Evolutionary conservation across 2,888 invertebrate species (phyloP).

Genomic region (Noctua comes): DNA sequence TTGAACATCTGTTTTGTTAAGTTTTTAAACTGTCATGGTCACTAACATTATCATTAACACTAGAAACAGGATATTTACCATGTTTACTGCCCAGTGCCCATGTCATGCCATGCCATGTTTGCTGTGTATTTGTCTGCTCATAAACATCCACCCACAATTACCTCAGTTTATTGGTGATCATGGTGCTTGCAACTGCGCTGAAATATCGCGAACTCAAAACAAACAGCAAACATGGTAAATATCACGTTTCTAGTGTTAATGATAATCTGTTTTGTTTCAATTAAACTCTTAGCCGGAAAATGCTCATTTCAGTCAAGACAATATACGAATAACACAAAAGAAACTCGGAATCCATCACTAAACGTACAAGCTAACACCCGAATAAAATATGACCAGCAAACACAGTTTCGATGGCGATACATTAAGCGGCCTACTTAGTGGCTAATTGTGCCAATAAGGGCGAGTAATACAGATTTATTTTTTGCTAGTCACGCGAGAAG

Average conservation of each 20-base stretch:
- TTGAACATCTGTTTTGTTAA: not conserved
- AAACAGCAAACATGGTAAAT: no score
- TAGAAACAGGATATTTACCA: no score
- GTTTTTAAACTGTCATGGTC: no score
- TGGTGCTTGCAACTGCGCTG: no score
- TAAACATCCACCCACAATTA: no score
- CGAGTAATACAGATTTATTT: slow-evolving; percentile 74
- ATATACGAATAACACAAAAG: not conserved
- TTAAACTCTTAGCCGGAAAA: not conserved
- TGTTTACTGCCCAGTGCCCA: no score
- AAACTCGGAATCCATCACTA: slow-evolving; percentile 10
- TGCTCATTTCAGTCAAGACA: not conserved
- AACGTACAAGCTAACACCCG: slow-evolving; percentile 36
- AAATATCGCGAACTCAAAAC: no score
- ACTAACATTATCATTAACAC: no score
- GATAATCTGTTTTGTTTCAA: not conserved
- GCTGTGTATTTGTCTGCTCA: no score
- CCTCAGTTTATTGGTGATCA: no score
- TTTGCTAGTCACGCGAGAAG: slow-evolving; percentile 79
- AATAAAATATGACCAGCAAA: slow-evolving; percentile 54
- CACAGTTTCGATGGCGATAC: slow-evolving; percentile 56
- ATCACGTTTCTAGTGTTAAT: no score
- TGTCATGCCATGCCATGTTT: no score
- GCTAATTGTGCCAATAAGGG: slow-evolving; percentile 76
- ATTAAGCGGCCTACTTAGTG: slow-evolving; percentile 61